Base-by-base conservation (phyloP, 2,888 invertebrate species). In the Sarcophaga rosellei region DNA sequence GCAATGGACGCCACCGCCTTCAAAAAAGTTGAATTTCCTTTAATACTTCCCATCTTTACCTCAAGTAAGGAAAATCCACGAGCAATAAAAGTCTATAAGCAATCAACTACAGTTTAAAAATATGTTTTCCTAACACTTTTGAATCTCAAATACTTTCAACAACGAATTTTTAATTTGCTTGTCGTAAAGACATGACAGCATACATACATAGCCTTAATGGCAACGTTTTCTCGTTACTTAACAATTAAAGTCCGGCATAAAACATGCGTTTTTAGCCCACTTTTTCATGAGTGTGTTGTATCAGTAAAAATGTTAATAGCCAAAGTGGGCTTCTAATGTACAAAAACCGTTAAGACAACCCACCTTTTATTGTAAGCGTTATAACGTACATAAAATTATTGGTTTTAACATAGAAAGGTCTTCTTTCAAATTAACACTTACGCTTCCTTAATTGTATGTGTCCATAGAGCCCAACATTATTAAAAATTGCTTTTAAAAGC, bases 221-320 rank as follows among this genome's bases (percentile, higher is more conserved):
- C 12, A 70, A 53, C 1, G 5, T 6, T 35, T 35, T 35, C 35
- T 35, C 6, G 6, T 35, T 35, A 35, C 35, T 35, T 35, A 35
- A 35, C 35, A 35, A 35, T 44, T n/a, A 73, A 44, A 35, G 63
- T 82, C 66, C 47, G 62, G n/a, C 23, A 69, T 45, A 72, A 61
- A 72, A 66, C 72, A 77, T 72, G 72, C 77, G 77, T 61, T 68
- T 65, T 47, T 65, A 72, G 45, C 44, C 70, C 76, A 76, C 65
- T 85, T 88, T 85, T 89, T 89, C 88, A 87, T 88, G 82, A 68
- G 59, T 63, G 62, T 63, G 10, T 35, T 35, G 35, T 35, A 35
- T 8, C 35, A 35, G 10, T 35, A 35, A 35, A 35, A 35, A 8
- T 35, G 35, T 35, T 35, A 35, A 35, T 35, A 35, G 35, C 35